phyloP scores from a whole-genome alignment of 2,888 invertebrate species.

The Pycnomerus fuliginosus region DNA sequence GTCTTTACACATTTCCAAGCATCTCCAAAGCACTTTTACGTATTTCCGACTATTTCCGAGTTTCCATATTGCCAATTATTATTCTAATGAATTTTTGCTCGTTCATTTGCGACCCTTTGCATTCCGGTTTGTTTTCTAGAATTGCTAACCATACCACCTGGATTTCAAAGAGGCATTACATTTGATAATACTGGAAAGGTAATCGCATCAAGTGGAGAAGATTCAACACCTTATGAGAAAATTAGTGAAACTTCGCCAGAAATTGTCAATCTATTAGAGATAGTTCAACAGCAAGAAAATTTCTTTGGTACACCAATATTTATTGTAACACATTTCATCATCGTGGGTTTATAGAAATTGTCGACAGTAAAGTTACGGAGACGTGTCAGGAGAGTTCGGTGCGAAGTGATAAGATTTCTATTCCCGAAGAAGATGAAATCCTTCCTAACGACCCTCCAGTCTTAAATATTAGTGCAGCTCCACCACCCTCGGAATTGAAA shows the following conservation, averaged over 20 bases:
- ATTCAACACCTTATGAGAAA: not conserved
- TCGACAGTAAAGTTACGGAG: too few relatives aligned
- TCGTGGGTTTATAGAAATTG: too few relatives aligned
- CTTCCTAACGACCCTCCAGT: slow-evolving; percentile 58
- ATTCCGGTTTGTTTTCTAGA: too few relatives aligned
- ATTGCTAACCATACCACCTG: slow-evolving; percentile 63
- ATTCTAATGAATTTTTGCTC: too few relatives aligned
- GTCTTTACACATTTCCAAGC: too few relatives aligned
- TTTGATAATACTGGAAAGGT: slow-evolving; percentile 60
- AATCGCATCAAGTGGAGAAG: slow-evolving; percentile 35
- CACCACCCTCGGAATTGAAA: slow-evolving; percentile 50
- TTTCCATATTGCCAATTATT: too few relatives aligned
- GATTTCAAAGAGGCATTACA: slow-evolving; percentile 61
- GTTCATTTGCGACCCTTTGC: too few relatives aligned
- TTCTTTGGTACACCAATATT: slow-evolving; percentile 53
- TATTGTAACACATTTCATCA: not conserved
- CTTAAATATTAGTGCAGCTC: slow-evolving; percentile 65
- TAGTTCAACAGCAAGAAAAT: slow-evolving; percentile 62
- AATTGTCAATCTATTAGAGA: slow-evolving; percentile 60
- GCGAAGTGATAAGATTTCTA: slow-evolving; percentile 3
- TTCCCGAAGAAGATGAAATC: slow-evolving; percentile 44
- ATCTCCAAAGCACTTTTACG: too few relatives aligned
- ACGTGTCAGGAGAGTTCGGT: too few relatives aligned
- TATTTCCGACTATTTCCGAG: too few relatives aligned
- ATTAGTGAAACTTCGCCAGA: slow-evolving; percentile 41